phyloP scores from a whole-genome alignment of 2,888 invertebrate genomes.

The Latheticus oryzae region DNA sequence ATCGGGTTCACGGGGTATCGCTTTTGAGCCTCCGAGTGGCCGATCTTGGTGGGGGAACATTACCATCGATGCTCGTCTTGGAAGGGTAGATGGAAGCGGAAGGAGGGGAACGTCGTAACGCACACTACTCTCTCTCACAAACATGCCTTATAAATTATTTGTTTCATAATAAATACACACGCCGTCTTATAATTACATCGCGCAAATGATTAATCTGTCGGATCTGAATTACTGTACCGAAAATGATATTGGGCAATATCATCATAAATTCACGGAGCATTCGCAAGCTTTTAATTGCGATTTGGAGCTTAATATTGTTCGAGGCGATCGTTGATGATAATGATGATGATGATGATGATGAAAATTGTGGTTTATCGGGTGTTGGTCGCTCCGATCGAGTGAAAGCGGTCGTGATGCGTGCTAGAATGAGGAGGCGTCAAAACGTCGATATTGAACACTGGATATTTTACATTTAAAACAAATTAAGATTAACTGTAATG shows the following conservation, averaged over 20 bases:
- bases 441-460: constrained; percentile 44
- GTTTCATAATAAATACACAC: constrained; percentile 56
- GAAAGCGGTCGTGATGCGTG: constrained; percentile 41
- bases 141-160: constrained; percentile 55
- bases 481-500: constrained; percentile 46
- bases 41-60: constrained; percentile 42
- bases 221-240: constrained; percentile 50
- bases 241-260: constrained; percentile 38
- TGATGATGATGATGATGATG: no score
- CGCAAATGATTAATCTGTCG: constrained; percentile 53
- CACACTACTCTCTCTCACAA: constrained; percentile 50
- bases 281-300: constrained; percentile 31
- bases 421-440: constrained; percentile 46
- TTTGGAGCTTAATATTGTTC: constrained; percentile 9
- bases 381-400: constrained; percentile 32
- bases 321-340: no score
- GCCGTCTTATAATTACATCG: constrained; percentile 52
- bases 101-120: constrained; percentile 45
- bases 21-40: constrained; percentile 45
- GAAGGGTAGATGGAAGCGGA: no score
- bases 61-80: constrained; percentile 5
- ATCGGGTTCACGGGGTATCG: constrained; percentile 51
- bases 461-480: constrained; percentile 48
- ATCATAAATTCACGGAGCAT: constrained; percentile 25
- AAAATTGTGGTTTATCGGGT: constrained; percentile 13